These are phyloP conservation scores for Heliothis virescens DNA, from an alignment of 1,140 invertebrate species.

Conservation along the genomic window DNA sequence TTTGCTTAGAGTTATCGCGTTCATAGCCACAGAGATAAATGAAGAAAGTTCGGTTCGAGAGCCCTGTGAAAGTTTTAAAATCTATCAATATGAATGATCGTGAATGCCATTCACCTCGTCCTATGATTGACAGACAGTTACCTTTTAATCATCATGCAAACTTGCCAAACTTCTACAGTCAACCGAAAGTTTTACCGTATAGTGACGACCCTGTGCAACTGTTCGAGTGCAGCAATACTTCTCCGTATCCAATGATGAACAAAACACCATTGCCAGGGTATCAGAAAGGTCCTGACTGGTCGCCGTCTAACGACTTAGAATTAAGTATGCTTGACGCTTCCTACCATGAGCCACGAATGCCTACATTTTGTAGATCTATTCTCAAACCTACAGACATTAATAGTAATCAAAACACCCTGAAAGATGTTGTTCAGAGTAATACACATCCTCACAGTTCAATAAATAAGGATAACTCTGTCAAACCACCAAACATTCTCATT, in stretches of 20 bases:
- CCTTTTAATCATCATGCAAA: constrained; percentile 21
- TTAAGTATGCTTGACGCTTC: constrained; percentile 75
- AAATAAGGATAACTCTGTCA: constrained; percentile 57
- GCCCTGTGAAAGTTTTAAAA: constrained; percentile 59
- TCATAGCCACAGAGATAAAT: constrained; percentile 54
- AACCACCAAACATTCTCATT: constrained; percentile 63
- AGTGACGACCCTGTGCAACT: constrained; percentile 68
- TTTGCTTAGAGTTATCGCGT: background rate
- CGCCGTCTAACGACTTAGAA: constrained; percentile 76
- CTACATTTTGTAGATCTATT: constrained; percentile 40
- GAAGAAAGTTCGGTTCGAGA: constrained; percentile 82
- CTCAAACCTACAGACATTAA: constrained; percentile 30
- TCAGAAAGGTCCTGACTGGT: constrained; percentile 53
- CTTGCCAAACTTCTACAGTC: constrained; percentile 49
- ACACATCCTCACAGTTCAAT: constrained; percentile 1
- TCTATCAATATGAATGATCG: constrained; percentile 63
- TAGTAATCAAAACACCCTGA: constrained; percentile 3
- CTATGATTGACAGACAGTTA: constrained; percentile 67
- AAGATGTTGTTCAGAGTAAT: background rate
- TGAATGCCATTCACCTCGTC: constrained; percentile 79
- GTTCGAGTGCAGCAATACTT: constrained; percentile 71
- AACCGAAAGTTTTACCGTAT: constrained; percentile 58
- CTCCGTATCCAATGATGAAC: constrained; percentile 68
- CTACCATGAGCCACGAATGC: constrained; percentile 53
- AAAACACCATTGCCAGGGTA: constrained; percentile 61